phyloP scores from a whole-genome alignment of 2,113 vertebrate genomes.

The Chaenocephalus aceratus region DNA sequence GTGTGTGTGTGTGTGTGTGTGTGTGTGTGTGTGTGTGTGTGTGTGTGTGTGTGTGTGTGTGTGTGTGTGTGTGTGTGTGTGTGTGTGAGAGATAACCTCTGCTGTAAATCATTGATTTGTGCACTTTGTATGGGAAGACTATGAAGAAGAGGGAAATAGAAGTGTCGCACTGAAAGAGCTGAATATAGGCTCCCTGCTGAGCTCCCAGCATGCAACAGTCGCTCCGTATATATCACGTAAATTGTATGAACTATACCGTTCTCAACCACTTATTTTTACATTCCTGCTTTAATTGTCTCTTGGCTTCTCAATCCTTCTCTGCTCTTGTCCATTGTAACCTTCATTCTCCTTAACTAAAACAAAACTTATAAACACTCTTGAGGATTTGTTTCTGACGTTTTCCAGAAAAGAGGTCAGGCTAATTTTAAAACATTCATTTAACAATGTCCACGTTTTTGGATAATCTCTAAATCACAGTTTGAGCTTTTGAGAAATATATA shows the following conservation, averaged over 20 bases:
- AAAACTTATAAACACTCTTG: too few relatives aligned
- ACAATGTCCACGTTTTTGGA: background rate
- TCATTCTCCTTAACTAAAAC: too few relatives aligned
- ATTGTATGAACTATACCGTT: background rate
- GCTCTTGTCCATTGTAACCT: background rate
- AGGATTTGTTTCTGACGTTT: background rate
- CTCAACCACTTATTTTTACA: too few relatives aligned
- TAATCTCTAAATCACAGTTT: background rate
- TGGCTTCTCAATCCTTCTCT: background rate
- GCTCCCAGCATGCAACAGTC: background rate
- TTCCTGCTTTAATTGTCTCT: background rate
- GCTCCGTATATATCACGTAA: background rate
- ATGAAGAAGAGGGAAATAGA: slow-evolving; percentile 3
- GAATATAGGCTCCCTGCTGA: slow-evolving; percentile 44
- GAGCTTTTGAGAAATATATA: too few relatives aligned
- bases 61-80: background rate
- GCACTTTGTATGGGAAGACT: slow-evolving; percentile 58
- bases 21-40: background rate
- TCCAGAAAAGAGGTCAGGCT: too few relatives aligned
- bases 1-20: background rate
- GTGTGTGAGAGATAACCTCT: slow-evolving; percentile 23
- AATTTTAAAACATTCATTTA: background rate
- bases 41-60: background rate
- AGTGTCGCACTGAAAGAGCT: slow-evolving; percentile 41
- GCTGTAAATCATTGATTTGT: slow-evolving; percentile 58